Base-by-base conservation (phyloP, 1,140 invertebrate species). In the Schlechtendalia chinensis region DNA sequence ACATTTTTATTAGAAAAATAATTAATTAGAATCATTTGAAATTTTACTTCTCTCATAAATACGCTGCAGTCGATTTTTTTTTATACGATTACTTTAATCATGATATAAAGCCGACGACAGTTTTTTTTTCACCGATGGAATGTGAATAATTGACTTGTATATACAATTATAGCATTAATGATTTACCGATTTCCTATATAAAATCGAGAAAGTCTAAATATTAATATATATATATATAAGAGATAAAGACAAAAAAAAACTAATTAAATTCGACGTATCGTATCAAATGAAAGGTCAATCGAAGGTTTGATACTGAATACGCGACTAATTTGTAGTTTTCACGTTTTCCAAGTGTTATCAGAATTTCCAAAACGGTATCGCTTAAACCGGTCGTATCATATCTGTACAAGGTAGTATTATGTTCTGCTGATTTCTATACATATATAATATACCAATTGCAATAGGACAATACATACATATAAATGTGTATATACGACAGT, bases 281-380 rank as follows among this genome's bases (percentile, higher is more conserved):
- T 53, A 50, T 50, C 67, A 50, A 24, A 71, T 16, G 67, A 71
- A 53, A 50, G 39, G 67, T 50, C 22, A 39, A 39, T 39, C 32
- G 32, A 39, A 39, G 32, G 32, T 39, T 39, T 39, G n/a, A n/a
- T n/a, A n/a, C n/a, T 47, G 47, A 45, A 71, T 50, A 71, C 45
- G 22, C 24, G 47, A 11, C 53, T 71, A 53, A 27, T 71, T 71
- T 27, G 24, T 71, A 39, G 8, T 53, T 27, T 11, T 11, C 24
- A 27, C 17, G 67, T 71, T 53, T 53, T 71, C 47, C 50, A 71
- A n/a, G n/a, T 71, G 24, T n/a, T 11, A 16, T 12, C 24, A 39
- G 29, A 47, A 69, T 69, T 69, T 69, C 24, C 67, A 53, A 71
- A 71, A 71, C 22, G 16, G 22, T 71, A 71, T 39, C 45, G 50